phyloP scores from a whole-genome alignment of 1,140 invertebrate genomes.

The Hycleus cichorii region DNA sequence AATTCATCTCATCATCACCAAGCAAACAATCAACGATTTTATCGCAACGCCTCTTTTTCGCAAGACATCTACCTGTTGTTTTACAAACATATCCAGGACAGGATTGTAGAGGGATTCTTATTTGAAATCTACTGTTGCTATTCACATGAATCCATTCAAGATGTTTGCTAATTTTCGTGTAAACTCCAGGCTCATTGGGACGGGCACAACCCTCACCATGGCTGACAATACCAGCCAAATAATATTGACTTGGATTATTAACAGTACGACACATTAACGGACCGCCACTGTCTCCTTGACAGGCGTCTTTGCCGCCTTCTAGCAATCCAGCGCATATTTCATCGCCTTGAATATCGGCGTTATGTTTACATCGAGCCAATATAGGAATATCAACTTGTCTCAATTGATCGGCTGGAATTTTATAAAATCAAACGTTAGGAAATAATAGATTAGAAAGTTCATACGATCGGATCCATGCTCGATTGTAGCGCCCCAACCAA shows the following conservation, averaged over 20 bases:
- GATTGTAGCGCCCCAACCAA: conserved; percentile 68
- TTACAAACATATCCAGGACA: conserved; percentile 65
- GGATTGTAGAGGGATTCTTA: conserved; percentile 46
- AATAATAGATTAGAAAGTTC: conserved; percentile 29
- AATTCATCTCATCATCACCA: conserved; percentile 68
- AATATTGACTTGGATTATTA: conserved; percentile 55
- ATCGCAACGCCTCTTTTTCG: conserved; percentile 57
- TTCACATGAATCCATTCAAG: conserved; percentile 62
- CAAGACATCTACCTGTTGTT: conserved; percentile 57
- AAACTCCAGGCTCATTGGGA: conserved; percentile 70
- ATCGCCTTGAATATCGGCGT: conserved; percentile 50
- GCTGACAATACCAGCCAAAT: conserved; percentile 68
- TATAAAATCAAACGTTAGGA: conserved; percentile 2
- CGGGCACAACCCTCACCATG: conserved; percentile 76
- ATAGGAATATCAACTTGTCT: conserved; percentile 64
- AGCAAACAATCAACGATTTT: conserved; percentile 63
- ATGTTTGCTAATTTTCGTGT: conserved; percentile 68
- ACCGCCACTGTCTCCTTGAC: conserved; percentile 74
- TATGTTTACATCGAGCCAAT: conserved; percentile 49
- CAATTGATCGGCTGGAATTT: conserved; percentile 53
- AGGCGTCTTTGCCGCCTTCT: conserved; percentile 71
- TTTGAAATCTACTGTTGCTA: conserved; percentile 23
- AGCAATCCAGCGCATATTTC: conserved; percentile 68
- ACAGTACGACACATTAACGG: conserved; percentile 66
- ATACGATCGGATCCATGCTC: conserved; percentile 71